Conservation (phyloP, 2,113 vertebrate species). For the Scomber colias region DNA sequence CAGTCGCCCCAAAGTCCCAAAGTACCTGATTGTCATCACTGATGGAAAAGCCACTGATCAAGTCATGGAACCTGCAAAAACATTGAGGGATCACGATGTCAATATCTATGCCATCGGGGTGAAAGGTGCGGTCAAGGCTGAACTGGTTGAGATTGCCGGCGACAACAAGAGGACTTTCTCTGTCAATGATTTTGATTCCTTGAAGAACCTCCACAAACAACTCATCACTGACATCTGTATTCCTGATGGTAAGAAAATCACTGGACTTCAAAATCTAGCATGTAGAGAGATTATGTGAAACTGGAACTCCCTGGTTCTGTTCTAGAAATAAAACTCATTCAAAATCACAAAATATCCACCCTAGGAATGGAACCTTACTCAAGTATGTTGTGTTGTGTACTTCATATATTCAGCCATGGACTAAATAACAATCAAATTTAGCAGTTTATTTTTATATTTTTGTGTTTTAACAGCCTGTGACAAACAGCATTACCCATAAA, state of each 20-base stretch:
- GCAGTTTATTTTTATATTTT: no score
- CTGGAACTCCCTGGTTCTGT: no score
- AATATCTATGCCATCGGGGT: conserved; percentile 85
- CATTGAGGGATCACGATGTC: conserved; percentile 69
- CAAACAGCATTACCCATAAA: no score
- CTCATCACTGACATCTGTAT: conserved; percentile 84
- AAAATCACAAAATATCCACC: no score
- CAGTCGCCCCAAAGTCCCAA: conserved; percentile 56
- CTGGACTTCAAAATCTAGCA: no score
- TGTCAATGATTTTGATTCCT: conserved; percentile 81
- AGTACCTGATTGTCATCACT: conserved; percentile 86
- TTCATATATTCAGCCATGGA: no score
- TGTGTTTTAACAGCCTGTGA: no score
- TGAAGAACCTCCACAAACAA: conserved; percentile 77
- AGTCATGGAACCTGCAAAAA: conserved; percentile 72
- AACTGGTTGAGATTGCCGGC: conserved; percentile 81
- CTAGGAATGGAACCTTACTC: no score
- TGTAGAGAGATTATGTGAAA: no score
- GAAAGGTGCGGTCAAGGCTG: conserved; percentile 47
- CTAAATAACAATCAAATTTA: no score
- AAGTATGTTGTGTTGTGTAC: no score
- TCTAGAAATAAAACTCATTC: no score
- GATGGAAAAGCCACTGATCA: conserved; percentile 81
- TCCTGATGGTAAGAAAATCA: conserved; percentile 77
- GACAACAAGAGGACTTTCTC: conserved; percentile 75